These are phyloP conservation scores for Toxotes jaculatrix DNA, from an alignment of 2,113 vertebrate genomes.

Conservation along the genomic window DNA sequence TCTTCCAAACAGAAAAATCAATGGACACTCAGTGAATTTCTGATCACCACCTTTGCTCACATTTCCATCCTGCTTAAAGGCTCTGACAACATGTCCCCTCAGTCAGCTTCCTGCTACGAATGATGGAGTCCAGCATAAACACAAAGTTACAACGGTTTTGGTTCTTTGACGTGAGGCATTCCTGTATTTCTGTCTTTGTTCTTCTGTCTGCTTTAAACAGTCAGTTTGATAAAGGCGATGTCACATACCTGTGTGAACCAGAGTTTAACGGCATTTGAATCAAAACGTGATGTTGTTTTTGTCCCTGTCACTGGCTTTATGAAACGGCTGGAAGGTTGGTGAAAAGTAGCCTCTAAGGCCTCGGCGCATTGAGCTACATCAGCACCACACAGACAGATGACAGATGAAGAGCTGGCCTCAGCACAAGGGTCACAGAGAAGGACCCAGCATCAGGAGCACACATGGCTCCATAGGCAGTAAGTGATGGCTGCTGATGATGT, in stretches of 20 bases:
- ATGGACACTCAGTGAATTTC: neutral
- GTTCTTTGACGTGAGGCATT: too few species aligned
- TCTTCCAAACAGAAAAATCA: neutral
- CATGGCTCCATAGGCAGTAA: neutral
- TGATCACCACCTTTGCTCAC: neutral
- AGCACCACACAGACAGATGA: slow-evolving; percentile 37
- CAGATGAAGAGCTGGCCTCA: slow-evolving; percentile 5
- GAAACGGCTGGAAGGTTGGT: neutral
- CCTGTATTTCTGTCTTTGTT: too few species aligned
- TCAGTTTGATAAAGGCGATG: too few species aligned
- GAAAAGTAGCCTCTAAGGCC: neutral
- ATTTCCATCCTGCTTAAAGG: neutral
- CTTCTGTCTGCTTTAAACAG: too few species aligned
- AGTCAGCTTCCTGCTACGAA: too few species aligned
- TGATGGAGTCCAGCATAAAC: too few species aligned
- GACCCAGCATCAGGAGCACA: slow-evolving; percentile 3
- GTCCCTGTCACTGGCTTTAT: neutral
- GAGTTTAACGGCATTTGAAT: too few species aligned
- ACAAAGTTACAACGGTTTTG: too few species aligned
- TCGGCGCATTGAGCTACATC: slow-evolving; percentile 4
- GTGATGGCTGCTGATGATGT: neutral
- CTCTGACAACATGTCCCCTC: too few species aligned
- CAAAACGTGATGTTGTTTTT: too few species aligned
- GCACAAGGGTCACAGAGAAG: slow-evolving; percentile 27
- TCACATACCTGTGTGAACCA: too few species aligned